Base-by-base conservation (phyloP, 1,140 invertebrate genomes). In the Camponotus vicinus region DNA sequence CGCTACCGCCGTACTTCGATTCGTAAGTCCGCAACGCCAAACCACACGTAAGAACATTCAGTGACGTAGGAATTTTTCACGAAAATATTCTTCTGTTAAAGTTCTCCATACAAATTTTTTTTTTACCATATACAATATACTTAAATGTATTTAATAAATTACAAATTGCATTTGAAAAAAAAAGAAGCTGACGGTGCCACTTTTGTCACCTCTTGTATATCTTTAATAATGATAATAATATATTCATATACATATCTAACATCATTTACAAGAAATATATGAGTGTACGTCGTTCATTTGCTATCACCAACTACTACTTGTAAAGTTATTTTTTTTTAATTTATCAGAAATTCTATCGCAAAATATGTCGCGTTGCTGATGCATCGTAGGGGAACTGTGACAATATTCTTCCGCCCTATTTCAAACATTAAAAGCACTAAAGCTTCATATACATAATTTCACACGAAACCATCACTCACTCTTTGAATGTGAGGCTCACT, bases 1-100 rank as follows among this genome's bases (percentile, higher is more conserved):
- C 93, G 85, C 87, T 95, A 89, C 94, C 94, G 87, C 94, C 93
- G 70, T 95, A 94, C 90, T 94, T 95, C 86, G 92, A 94, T 92
- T 94, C 94, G 94, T 95, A 94, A 95, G 94, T 95, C 88, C 63
- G 75, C 89, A 86, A 90, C 75, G 73, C 69, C 84, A 82, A 85
- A 90, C 55, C 82, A 86, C 89, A 84, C 86, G 75, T 82, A 88
- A 91, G 64, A 91, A 85, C 49, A 37, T 55, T 52, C 70, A 61
- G 70, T 73, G 86, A 91, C 80, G 82, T 75, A 90, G 79, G 83
- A 86, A 85, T 61, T 67, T 8, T 27, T 18, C 2, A 34, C 0
- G 45, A 15, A 42, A 37, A 49, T 63, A 52, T 2, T 37, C 4
- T 61, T 61, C 42, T 37, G 9, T 71, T 82, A 3, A 42, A 18